phyloP scores from a whole-genome alignment of 2,113 vertebrate genomes.

The Callionymus lyra region DNA sequence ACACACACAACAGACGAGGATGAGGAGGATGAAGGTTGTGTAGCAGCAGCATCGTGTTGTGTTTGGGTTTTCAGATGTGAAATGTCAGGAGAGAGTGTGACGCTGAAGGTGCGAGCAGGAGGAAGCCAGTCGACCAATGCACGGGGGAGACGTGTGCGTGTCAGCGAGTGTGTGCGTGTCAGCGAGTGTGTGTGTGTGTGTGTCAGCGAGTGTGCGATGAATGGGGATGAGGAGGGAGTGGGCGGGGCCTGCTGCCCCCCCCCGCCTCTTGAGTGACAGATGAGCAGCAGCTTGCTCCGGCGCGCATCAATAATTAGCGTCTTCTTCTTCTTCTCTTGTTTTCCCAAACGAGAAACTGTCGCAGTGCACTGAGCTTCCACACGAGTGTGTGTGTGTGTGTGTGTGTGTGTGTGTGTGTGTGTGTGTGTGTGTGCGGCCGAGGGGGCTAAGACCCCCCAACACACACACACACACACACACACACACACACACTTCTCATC shows the following conservation, averaged over 20 bases:
- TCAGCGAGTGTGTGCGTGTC: constrained; percentile 63
- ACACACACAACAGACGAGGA: no score
- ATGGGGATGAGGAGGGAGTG: constrained; percentile 61
- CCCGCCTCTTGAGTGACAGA: constrained; percentile 35
- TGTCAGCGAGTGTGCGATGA: constrained; percentile 65
- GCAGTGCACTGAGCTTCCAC: no score
- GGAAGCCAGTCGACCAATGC: constrained; percentile 32
- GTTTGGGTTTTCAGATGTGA: constrained; percentile 15
- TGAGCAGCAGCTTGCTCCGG: constrained; percentile 27
- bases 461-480: no score
- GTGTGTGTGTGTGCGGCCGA: constrained; percentile 13
- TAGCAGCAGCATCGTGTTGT: constrained; percentile 10
- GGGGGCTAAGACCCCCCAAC: constrained; percentile 17
- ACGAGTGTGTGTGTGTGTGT: constrained; percentile 4
- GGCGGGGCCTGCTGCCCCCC: constrained; percentile 17
- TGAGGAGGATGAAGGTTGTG: no score
- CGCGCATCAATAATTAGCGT: constrained; percentile 45
- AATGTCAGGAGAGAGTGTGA: background rate
- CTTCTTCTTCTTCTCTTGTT: constrained; percentile 13
- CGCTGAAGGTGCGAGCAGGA: background rate
- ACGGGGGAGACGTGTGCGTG: constrained; percentile 39
- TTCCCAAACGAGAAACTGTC: constrained; percentile 12
- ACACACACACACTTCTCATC: constrained; percentile 4
- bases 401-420: constrained; percentile 3
- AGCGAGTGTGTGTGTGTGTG: no score